phyloP scores from a whole-genome alignment of 1,140 invertebrate genomes.

The Belonocnema kinseyi region DNA sequence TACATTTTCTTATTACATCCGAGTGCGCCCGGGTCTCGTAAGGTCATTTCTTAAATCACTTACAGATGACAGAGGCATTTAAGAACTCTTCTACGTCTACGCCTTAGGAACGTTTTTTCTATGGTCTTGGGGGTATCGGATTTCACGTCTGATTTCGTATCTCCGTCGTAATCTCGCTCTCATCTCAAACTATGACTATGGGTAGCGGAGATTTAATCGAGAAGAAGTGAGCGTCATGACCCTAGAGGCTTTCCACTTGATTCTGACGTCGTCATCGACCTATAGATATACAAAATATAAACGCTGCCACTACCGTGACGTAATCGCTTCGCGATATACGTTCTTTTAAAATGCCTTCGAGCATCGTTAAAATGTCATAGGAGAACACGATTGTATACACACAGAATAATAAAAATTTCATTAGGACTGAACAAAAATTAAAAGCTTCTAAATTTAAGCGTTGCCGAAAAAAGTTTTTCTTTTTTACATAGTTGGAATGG shows the following conservation, averaged over 20 bases:
- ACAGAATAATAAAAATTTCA: no score
- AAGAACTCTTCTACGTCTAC: constrained; percentile 12
- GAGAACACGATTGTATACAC: not conserved
- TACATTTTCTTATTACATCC: constrained; percentile 18
- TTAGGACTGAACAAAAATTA: no score
- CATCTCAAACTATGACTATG: constrained; percentile 24
- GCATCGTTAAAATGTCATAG: constrained; percentile 6
- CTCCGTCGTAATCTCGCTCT: constrained; percentile 14
- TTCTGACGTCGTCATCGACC: constrained; percentile 21
- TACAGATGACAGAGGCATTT: constrained; percentile 1
- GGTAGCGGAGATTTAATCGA: not conserved
- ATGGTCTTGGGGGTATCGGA: constrained; percentile 7
- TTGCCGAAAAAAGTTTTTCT: no score
- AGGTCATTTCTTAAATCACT: constrained; percentile 22
- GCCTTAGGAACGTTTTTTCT: constrained; percentile 14
- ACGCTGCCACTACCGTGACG: constrained; percentile 5
- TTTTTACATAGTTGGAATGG: no score
- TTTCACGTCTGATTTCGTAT: constrained; percentile 28
- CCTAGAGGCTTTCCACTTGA: constrained; percentile 19
- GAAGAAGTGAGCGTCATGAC: constrained; percentile 17
- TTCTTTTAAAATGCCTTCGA: not conserved
- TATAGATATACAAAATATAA: not conserved
- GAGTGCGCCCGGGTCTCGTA: not conserved
- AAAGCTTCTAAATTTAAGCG: no score
- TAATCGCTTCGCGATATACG: not conserved